Conservation (phyloP, 53 echinoderm and acorn worm species). For the Patiria pectinifera region DNA sequence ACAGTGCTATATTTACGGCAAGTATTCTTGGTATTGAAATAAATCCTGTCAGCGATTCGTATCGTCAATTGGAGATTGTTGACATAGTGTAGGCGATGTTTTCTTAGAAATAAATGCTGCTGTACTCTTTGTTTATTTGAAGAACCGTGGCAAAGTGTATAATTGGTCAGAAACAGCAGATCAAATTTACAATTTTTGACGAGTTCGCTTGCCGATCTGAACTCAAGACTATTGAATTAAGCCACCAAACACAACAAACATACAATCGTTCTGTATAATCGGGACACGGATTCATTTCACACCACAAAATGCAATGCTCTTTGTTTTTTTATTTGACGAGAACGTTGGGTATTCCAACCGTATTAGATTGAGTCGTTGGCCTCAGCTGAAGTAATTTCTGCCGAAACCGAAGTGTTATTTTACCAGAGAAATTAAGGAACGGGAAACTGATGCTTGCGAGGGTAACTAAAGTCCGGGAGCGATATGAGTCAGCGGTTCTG, state of each 20-base stretch:
- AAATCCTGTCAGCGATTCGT: slow-evolving; percentile 15
- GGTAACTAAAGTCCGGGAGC: slow-evolving; percentile 31
- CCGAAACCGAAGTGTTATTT: slow-evolving; percentile 20
- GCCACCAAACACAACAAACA: background rate
- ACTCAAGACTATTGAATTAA: background rate
- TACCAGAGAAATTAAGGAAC: slow-evolving; percentile 36
- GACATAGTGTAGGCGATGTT: slow-evolving; percentile 1
- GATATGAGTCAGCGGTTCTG: slow-evolving; percentile 44
- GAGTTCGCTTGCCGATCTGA: background rate
- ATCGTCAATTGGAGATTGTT: slow-evolving; percentile 14
- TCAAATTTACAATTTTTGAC: background rate
- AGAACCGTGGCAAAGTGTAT: background rate
- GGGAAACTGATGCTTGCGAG: slow-evolving; percentile 15
- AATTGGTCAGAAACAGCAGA: background rate
- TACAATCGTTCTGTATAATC: background rate
- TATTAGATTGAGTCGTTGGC: background rate
- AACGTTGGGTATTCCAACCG: background rate
- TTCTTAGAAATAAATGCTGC: slow-evolving; percentile 33
- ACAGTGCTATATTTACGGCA: slow-evolving; percentile 36
- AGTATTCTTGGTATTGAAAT: slow-evolving; percentile 29
- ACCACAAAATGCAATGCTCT: background rate
- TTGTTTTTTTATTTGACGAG: background rate
- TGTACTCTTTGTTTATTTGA: slow-evolving; percentile 19
- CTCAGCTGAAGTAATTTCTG: slow-evolving; percentile 3
- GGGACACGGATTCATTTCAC: background rate